Evolutionary conservation across 2,888 invertebrate genomes (phyloP).

Genomic region (Cheilosia grossa): DNA sequence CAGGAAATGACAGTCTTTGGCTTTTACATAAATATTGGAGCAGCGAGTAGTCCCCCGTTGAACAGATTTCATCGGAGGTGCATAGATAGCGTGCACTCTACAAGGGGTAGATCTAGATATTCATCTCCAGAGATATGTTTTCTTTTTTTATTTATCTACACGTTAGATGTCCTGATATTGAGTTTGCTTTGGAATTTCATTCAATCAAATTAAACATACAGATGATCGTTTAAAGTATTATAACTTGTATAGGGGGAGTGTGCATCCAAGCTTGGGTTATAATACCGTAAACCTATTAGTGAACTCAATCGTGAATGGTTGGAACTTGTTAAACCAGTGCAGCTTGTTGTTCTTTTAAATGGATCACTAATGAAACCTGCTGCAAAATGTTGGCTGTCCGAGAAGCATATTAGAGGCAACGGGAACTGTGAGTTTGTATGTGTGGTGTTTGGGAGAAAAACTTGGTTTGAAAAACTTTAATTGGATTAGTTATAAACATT

Average conservation of each 20-base stretch:
- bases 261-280: too few species aligned
- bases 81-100: background rate
- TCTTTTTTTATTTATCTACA: background rate
- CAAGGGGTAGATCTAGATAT: slow-evolving; percentile 1
- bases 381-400: too few species aligned
- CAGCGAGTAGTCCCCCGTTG: background rate
- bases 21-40: slow-evolving; percentile 32
- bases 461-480: too few species aligned
- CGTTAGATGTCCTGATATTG: slow-evolving; percentile 4
- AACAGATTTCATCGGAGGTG: background rate
- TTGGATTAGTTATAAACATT: too few species aligned
- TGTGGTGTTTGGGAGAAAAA: too few species aligned
- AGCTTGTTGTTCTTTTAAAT: too few species aligned
- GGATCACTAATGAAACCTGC: too few species aligned
- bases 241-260: background rate
- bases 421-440: too few species aligned
- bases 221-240: background rate
- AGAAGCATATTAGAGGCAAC: too few species aligned
- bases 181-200: slow-evolving; percentile 16
- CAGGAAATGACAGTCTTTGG: slow-evolving; percentile 62
- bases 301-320: too few species aligned
- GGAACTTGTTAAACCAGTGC: too few species aligned
- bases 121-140: background rate
- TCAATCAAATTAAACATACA: slow-evolving; percentile 4
- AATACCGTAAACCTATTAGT: too few species aligned